Evolutionary conservation across 2,113 vertebrate species (phyloP).

Genomic region (Pomatorhinus ruficollis): DNA sequence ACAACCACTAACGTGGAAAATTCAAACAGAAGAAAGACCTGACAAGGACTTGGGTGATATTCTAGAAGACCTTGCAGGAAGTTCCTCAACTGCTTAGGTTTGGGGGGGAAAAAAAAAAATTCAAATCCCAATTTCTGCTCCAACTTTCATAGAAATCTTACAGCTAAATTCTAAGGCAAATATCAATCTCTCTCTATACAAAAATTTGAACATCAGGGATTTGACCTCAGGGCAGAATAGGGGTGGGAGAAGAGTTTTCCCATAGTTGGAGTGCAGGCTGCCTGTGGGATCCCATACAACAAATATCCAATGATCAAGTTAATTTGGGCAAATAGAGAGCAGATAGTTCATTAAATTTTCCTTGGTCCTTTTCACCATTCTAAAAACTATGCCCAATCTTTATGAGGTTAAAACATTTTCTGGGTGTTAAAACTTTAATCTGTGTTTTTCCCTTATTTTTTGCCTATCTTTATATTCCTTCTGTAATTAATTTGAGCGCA

Average conservation of each 20-base stretch:
- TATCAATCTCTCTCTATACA: background rate
- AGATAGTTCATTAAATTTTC: background rate
- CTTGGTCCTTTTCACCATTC: background rate
- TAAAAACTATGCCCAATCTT: background rate
- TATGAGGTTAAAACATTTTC: background rate
- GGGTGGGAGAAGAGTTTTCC: background rate
- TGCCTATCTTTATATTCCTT: background rate
- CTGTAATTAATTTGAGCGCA: background rate
- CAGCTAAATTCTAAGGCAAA: background rate
- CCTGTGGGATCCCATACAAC: accelerated
- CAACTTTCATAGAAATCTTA: background rate
- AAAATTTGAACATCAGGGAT: background rate
- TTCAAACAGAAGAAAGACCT: background rate
- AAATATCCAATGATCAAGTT: background rate
- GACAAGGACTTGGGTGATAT: background rate
- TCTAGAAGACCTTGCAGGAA: background rate
- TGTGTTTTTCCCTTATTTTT: background rate
- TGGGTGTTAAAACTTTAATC: background rate
- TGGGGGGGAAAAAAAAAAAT: background rate
- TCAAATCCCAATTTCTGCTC: background rate
- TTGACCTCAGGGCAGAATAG: background rate
- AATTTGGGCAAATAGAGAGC: background rate
- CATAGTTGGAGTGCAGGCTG: too few relatives aligned
- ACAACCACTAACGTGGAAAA: background rate
- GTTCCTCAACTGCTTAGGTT: background rate